Evolutionary conservation across 2,797 vertebrate genomes (phyloP).

Genomic region (Coregonus suidteri): DNA sequence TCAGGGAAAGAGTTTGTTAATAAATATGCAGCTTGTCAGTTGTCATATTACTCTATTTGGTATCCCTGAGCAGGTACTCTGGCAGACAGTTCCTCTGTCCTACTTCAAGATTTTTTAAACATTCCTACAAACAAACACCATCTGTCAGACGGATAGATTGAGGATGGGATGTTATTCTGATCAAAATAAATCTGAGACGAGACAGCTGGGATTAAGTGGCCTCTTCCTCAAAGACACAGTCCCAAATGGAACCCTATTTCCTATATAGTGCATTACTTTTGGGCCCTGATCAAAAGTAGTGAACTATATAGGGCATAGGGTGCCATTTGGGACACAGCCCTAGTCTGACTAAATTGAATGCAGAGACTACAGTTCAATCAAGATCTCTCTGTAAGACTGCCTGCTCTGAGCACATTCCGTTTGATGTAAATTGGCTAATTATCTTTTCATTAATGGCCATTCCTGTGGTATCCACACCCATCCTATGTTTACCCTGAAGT

Average conservation of each 20-base stretch:
- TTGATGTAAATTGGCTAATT: background rate
- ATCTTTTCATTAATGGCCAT: background rate
- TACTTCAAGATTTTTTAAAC: constrained; percentile 16
- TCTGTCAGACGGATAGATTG: constrained; percentile 45
- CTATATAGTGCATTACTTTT: background rate
- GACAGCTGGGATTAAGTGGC: constrained; percentile 22
- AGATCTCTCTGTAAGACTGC: background rate
- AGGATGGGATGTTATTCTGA: constrained; percentile 40
- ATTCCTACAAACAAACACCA: constrained; percentile 41
- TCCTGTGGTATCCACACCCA: background rate
- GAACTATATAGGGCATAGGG: too few relatives aligned
- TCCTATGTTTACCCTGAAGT: background rate
- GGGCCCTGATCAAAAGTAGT: background rate
- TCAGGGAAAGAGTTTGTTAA: constrained; percentile 54
- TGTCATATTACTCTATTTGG: constrained; percentile 31
- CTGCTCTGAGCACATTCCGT: background rate
- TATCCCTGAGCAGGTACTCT: constrained; percentile 33
- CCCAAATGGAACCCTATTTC: background rate
- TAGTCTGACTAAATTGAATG: background rate
- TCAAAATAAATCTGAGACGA: constrained; percentile 43
- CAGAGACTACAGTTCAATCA: background rate
- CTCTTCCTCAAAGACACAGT: constrained; percentile 27
- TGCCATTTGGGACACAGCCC: background rate
- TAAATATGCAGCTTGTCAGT: constrained; percentile 47
- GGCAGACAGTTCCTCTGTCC: constrained; percentile 8